A percentile compares a stretch with the other conserved stretches of the same genome.
Evolutionary conservation across 2,113 vertebrate genomes (phyloP).

Genomic region (Hiodon alosoides): DNA sequence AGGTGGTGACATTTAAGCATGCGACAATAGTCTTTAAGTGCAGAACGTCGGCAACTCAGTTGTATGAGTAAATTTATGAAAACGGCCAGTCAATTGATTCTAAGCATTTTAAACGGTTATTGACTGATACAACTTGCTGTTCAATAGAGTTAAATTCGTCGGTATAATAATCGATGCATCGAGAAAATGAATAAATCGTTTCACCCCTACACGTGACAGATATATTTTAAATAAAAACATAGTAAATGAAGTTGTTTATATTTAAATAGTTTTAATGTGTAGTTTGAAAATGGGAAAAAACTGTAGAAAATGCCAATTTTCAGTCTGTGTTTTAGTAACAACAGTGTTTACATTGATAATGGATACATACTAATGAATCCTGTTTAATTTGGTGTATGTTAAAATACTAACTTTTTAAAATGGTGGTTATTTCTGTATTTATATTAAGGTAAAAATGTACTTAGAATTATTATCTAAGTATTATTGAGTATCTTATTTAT

Average conservation of each 20-base stretch:
- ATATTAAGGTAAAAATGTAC: slow-evolving; percentile 8
- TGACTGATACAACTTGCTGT: too few relatives aligned
- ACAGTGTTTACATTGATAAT: slow-evolving; percentile 18
- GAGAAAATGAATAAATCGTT: too few relatives aligned
- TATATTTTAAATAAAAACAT: neutral
- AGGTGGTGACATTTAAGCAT: too few relatives aligned
- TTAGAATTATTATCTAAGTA: neutral
- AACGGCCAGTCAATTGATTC: too few relatives aligned
- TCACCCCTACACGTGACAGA: neutral
- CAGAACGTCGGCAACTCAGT: too few relatives aligned
- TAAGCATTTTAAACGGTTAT: too few relatives aligned
- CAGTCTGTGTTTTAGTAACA: slow-evolving; percentile 13
- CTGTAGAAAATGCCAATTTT: slow-evolving; percentile 17
- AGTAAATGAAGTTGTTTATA: neutral
- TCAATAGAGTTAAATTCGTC: too few relatives aligned
- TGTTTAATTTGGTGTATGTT: neutral
- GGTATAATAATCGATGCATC: too few relatives aligned
- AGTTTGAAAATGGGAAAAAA: slow-evolving; percentile 8
- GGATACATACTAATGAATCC: neutral
- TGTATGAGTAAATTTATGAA: too few relatives aligned
- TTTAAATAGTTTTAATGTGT: neutral
- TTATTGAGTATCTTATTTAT: slow-evolving; percentile 18
- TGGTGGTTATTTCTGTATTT: slow-evolving; percentile 12
- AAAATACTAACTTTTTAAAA: slow-evolving; percentile 13
- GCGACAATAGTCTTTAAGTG: too few relatives aligned